phyloP scores from a whole-genome alignment of 2,113 vertebrate genomes.

The Gracilinanus agilis region DNA sequence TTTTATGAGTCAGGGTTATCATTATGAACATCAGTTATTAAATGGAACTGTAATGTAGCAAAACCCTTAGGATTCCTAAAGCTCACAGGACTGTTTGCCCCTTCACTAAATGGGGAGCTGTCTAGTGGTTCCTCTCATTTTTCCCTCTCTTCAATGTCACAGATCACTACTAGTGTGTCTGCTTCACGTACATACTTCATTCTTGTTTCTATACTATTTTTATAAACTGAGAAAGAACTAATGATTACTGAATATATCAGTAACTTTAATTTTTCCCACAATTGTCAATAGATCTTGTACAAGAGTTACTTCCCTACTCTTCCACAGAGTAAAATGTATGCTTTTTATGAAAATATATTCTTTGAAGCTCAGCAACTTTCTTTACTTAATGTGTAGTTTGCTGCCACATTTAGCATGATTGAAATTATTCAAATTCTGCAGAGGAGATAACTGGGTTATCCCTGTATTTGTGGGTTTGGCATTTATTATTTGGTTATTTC shows the following conservation, averaged over 20 bases:
- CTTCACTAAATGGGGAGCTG: background rate
- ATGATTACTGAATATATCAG: background rate
- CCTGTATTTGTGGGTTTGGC: background rate
- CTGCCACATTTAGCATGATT: background rate
- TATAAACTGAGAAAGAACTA: background rate
- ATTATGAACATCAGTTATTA: background rate
- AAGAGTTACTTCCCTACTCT: background rate
- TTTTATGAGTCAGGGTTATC: background rate
- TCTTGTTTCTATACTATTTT: background rate
- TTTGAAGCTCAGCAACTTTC: no score
- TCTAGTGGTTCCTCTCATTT: background rate
- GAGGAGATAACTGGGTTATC: background rate
- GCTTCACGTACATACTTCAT: background rate
- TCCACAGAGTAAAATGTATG: background rate
- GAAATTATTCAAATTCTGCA: background rate
- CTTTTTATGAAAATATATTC: background rate
- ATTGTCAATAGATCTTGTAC: background rate
- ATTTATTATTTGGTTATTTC: slow-evolving; percentile 51
- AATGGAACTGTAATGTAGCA: background rate
- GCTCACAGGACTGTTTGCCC: background rate
- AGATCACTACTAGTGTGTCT: background rate
- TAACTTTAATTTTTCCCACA: background rate
- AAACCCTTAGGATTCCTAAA: background rate
- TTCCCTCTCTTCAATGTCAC: background rate
- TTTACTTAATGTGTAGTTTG: background rate